Evolutionary conservation across 2,888 invertebrate species (phyloP).

Genomic region (Cosmia trapezina): DNA sequence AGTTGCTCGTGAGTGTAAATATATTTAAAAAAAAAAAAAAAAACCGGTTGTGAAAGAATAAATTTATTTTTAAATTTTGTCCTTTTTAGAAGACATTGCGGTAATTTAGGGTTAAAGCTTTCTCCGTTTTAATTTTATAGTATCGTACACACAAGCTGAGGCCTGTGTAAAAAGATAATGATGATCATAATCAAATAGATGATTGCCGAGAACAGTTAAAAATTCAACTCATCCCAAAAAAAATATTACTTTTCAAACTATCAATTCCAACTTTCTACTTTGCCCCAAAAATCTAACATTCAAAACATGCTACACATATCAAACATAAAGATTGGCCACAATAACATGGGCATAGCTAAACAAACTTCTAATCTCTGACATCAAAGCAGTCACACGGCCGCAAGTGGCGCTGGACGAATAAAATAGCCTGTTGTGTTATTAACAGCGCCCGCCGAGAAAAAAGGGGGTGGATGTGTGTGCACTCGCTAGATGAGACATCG

Average conservation of each 20-base stretch:
- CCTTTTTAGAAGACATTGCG: background rate
- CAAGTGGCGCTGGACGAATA: conserved; percentile 86
- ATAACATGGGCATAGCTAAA: conserved; percentile 70
- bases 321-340: conserved; percentile 52
- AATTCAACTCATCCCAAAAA: background rate
- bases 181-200: background rate
- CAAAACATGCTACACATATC: conserved; percentile 40
- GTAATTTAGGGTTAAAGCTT: background rate
- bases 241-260: background rate
- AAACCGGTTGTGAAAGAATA: background rate
- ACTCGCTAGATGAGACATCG: conserved; percentile 70
- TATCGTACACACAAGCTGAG: background rate
- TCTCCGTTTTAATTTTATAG: background rate
- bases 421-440: conserved; percentile 89
- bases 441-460: conserved; percentile 84
- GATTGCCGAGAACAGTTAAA: background rate
- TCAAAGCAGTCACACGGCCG: conserved; percentile 86
- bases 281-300: conserved; percentile 23
- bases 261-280: background rate
- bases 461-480: conserved; percentile 72
- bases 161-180: background rate
- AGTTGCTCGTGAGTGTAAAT: too few species aligned
- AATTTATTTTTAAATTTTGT: background rate
- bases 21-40: background rate
- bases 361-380: conserved; percentile 86